Conservation (phyloP, 2,797 vertebrate species). For the Pangasius djambal region DNA sequence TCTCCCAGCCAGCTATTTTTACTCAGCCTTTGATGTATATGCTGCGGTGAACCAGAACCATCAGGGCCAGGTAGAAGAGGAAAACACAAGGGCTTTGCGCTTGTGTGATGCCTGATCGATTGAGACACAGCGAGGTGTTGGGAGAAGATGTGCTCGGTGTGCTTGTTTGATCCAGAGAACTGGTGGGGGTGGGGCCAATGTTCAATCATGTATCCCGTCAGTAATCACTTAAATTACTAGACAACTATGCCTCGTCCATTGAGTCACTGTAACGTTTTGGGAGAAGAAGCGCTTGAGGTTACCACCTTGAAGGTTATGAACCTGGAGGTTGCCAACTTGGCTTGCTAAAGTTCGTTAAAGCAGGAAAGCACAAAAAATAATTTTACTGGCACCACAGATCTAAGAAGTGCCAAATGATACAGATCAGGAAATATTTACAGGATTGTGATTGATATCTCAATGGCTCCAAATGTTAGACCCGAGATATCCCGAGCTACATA, state of each 20-base stretch:
- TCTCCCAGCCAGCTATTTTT: slow-evolving; percentile 58
- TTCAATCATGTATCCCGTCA: neutral
- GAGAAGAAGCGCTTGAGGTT: neutral
- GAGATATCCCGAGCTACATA: too few relatives aligned
- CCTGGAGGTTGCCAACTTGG: neutral
- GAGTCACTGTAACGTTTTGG: neutral
- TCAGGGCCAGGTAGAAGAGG: slow-evolving; percentile 63
- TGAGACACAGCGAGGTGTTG: neutral
- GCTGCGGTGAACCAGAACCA: slow-evolving; percentile 50
- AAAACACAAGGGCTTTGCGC: neutral
- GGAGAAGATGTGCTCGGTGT: neutral
- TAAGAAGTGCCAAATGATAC: neutral
- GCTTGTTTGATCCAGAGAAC: slow-evolving; percentile 1
- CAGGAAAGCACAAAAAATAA: neutral
- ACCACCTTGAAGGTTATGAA: neutral
- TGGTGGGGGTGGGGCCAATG: neutral
- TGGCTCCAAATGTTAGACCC: too few relatives aligned
- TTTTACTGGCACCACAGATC: neutral
- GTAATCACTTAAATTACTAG: neutral
- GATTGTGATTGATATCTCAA: neutral
- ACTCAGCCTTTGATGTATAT: slow-evolving; percentile 57
- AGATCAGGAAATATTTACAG: neutral
- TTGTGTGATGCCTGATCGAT: slow-evolving; percentile 9
- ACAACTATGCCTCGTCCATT: neutral
- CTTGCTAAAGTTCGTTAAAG: neutral